Percentiles rank a stretch among this genome's conserved stretches.
phyloP scores from a whole-genome alignment of 2,113 vertebrate species.

The Caranx ignobilis region DNA sequence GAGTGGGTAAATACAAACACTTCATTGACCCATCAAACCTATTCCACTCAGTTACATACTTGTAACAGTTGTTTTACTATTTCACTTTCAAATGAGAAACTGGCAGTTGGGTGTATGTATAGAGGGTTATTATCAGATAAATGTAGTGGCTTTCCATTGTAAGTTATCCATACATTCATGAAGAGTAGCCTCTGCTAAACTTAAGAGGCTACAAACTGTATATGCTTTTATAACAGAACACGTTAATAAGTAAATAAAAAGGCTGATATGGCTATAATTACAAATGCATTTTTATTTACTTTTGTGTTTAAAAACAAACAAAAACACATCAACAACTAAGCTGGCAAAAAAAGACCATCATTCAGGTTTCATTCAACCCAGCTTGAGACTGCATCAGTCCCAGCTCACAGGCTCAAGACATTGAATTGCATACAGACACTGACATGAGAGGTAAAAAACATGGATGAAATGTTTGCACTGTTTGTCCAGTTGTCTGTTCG shows the following conservation, averaged over 20 bases:
- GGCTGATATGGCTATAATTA: constrained; percentile 25
- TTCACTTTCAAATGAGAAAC: no score
- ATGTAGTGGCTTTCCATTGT: not conserved
- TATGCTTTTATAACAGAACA: not conserved
- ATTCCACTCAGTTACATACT: no score
- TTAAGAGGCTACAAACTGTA: not conserved
- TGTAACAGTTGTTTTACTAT: no score
- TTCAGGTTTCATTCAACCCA: constrained; percentile 57
- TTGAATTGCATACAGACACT: constrained; percentile 42
- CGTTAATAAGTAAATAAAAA: not conserved
- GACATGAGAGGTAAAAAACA: constrained; percentile 44
- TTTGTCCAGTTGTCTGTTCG: constrained; percentile 49
- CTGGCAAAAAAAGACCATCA: constrained; percentile 46
- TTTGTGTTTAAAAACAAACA: constrained; percentile 75
- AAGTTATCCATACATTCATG: not conserved
- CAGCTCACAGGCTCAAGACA: constrained; percentile 30
- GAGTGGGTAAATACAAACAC: constrained; percentile 1
- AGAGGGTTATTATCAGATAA: not conserved
- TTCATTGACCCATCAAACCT: no score
- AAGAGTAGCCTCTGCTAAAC: not conserved
- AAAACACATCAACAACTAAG: constrained; percentile 55
- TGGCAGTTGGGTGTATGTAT: no score
- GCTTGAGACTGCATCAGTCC: constrained; percentile 44
- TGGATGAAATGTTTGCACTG: constrained; percentile 40
- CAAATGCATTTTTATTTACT: constrained; percentile 78